Percentiles rank a stretch among this genome's conserved stretches.
Conservation (phyloP, 2,113 vertebrate species). For the Numida meleagris region DNA sequence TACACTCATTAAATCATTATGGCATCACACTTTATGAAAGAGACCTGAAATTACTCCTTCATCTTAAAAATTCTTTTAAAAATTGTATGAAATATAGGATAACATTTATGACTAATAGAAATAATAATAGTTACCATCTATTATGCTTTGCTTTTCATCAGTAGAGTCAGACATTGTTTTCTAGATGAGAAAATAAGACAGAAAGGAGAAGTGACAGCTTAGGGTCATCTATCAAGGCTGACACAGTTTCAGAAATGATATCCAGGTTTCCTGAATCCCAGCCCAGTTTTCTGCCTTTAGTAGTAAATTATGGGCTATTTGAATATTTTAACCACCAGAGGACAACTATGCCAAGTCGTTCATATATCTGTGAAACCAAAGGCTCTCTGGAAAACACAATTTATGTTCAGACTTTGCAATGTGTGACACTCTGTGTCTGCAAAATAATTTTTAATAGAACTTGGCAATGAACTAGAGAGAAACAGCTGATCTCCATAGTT, state of each 20-base stretch:
- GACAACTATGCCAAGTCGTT: background rate
- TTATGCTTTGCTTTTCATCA: background rate
- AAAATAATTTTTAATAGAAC: background rate
- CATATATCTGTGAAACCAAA: background rate
- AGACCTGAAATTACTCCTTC: background rate
- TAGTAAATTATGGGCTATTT: background rate
- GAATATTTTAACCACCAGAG: background rate
- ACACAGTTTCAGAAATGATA: slow-evolving; percentile 20
- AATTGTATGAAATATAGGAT: background rate
- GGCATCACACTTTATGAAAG: background rate
- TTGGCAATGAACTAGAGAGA: background rate
- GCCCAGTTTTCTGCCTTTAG: background rate
- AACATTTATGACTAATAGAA: background rate
- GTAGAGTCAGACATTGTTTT: background rate
- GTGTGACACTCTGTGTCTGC: background rate
- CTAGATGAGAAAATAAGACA: background rate
- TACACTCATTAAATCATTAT: background rate
- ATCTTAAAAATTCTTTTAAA: background rate
- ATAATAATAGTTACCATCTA: background rate
- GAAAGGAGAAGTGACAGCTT: background rate
- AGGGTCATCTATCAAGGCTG: background rate
- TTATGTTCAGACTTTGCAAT: background rate
- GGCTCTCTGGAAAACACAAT: background rate
- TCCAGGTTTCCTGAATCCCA: slow-evolving; percentile 8
- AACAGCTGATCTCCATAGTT: background rate